Conservation (phyloP, 1,140 invertebrate species). For the Pachyrhynchus sulphureomaculatus region DNA sequence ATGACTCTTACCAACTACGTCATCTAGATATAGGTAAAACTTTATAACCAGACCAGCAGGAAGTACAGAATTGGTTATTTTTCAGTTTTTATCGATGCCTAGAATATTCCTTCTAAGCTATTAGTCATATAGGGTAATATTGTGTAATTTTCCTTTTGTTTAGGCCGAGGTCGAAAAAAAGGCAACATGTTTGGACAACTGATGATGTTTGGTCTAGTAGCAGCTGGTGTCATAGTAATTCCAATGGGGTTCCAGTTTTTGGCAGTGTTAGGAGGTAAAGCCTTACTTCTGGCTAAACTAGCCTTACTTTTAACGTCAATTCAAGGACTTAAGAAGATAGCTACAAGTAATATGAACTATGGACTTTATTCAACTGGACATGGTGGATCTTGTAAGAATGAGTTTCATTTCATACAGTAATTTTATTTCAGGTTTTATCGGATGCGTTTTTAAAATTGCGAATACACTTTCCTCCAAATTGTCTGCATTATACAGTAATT, state of each 20-base stretch:
- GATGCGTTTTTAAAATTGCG: too few relatives aligned
- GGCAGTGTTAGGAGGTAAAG: conserved; percentile 74
- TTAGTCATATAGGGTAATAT: too few relatives aligned
- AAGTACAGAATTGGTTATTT: too few relatives aligned
- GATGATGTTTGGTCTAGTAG: conserved; percentile 71
- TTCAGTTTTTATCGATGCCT: too few relatives aligned
- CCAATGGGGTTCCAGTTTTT: conserved; percentile 78
- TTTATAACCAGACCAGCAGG: too few relatives aligned
- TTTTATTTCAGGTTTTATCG: neutral
- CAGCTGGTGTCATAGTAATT: conserved; percentile 68
- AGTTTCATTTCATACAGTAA: neutral
- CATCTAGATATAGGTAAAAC: too few relatives aligned
- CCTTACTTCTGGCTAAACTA: conserved; percentile 72
- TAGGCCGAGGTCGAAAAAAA: conserved; percentile 29
- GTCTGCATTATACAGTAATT: too few relatives aligned
- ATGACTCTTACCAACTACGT: too few relatives aligned
- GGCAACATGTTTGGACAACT: conserved; percentile 59
- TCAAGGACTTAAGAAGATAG: conserved; percentile 65
- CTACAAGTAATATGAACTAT: conserved; percentile 48
- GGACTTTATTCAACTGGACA: conserved; percentile 42
- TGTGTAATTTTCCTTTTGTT: conserved; percentile 3
- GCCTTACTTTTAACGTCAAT: conserved; percentile 74
- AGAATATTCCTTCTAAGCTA: too few relatives aligned
- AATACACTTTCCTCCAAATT: too few relatives aligned
- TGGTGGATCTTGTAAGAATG: conserved; percentile 29